Evolutionary conservation across 2,888 invertebrate species (phyloP), one percentile per base, ranked within the genome.

Genomic region (Ditula angustiorana): DNA sequence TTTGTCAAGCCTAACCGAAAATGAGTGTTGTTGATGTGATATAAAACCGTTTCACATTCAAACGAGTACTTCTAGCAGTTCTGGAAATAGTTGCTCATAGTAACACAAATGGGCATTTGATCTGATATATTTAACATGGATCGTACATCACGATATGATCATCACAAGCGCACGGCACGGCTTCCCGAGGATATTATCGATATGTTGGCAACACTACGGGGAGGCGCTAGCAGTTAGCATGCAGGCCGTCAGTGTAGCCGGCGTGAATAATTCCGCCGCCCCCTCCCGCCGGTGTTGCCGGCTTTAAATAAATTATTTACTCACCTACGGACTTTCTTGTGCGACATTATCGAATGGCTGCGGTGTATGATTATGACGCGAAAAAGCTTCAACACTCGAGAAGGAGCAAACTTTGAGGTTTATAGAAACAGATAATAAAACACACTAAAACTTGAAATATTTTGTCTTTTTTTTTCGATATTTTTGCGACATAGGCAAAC

Each of bases 191-290:
- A 21, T 8, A 53, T 41, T 69, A 72, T 75, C 77, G 77, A 77
- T 71, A 71, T 5, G 26, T 19, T 24, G 8, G 30, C 66, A 61
- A 23, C 60, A 60, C 64, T 60, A 55, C 55, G 73, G 53, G 66
- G 66, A 47, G 61, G 61, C 61, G 61, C 41, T 41, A 19, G 58
- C 61, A 73, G 72, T 71, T 73, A 73, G 77, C 74, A 75, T 80
- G 81, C 82, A 79, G 77, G 79, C 75, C 70, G 78, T 77, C 81
- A 77, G 78, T 61, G 78, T 77, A 81, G 80, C 78, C 81, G 73
- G 73, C 75, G 82, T 82, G 81, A 86, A 86, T 85, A 86, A 86
- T 86, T 82, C 78, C 76, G 71, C 69, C 71, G 70, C 74, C 72
- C 70, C 28, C 11, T 33, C 30, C 50, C 60, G 37, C 49, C 61